Conservation (phyloP, 2,888 invertebrate species). For the Mythimna impura region DNA sequence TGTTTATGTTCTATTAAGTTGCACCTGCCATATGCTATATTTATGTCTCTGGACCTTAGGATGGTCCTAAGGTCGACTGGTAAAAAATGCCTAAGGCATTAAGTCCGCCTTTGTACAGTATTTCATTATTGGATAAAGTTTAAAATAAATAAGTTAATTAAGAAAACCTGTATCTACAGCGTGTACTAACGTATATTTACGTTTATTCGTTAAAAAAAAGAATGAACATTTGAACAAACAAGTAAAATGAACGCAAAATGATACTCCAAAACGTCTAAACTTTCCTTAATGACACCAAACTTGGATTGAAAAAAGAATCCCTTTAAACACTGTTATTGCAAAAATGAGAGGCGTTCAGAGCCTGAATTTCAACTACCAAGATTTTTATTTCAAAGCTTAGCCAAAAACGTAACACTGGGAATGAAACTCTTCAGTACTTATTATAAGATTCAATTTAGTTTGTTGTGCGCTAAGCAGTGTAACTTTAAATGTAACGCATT, state of each 20-base stretch:
- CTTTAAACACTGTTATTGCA: slow-evolving; percentile 57
- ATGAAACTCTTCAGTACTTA: neutral
- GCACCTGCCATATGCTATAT: too few relatives aligned
- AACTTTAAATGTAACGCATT: slow-evolving; percentile 75
- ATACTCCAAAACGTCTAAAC: slow-evolving; percentile 35
- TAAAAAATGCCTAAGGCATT: too few relatives aligned
- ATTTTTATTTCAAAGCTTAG: slow-evolving; percentile 54
- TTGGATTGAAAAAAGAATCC: slow-evolving; percentile 55
- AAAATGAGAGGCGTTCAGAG: slow-evolving; percentile 52
- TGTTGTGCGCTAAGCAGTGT: slow-evolving; percentile 25
- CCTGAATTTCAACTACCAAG: slow-evolving; percentile 48
- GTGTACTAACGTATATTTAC: neutral
- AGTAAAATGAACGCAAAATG: slow-evolving; percentile 27
- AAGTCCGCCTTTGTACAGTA: too few relatives aligned
- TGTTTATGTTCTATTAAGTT: too few relatives aligned
- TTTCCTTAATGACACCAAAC: slow-evolving; percentile 42
- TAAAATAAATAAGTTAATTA: too few relatives aligned
- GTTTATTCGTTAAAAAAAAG: slow-evolving; percentile 10
- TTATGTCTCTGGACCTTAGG: too few relatives aligned
- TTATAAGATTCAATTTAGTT: slow-evolving; percentile 17
- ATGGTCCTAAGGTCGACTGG: too few relatives aligned
- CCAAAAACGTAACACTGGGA: slow-evolving; percentile 3
- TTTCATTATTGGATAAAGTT: too few relatives aligned
- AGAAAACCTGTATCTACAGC: neutral
- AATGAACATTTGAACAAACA: slow-evolving; percentile 38